Conservation (phyloP, 2,113 vertebrate species). For the Mastomys natalensis region DNA sequence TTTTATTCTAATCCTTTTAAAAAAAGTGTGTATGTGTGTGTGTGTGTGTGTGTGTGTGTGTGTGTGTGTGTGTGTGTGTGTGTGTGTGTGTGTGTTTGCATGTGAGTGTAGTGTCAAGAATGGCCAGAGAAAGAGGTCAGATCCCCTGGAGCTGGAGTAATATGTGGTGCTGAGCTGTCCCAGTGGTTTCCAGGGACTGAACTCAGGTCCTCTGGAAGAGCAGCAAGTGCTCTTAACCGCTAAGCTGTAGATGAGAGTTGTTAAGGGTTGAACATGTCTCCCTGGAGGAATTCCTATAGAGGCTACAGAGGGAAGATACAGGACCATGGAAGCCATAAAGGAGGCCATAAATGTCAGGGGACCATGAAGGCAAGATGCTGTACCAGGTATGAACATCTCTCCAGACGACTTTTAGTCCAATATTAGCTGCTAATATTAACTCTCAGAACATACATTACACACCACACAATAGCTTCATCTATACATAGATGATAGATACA, state of each 20-base stretch:
- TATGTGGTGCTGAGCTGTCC: neutral
- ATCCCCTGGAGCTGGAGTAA: neutral
- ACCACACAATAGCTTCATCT: neutral
- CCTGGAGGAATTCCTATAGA: neutral
- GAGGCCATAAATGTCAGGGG: neutral
- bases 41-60: neutral
- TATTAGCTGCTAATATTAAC: neutral
- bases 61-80: neutral
- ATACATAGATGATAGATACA: neutral
- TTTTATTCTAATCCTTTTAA: neutral
- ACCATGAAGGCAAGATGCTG: neutral
- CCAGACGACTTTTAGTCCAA: neutral
- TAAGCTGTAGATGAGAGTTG: neutral
- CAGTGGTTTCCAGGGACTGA: neutral
- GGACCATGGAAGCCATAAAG: neutral
- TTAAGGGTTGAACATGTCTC: neutral
- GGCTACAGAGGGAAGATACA: neutral
- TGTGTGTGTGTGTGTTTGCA: neutral
- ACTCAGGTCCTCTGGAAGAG: neutral
- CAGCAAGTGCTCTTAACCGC: neutral
- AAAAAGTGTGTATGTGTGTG: neutral
- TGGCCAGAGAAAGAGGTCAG: neutral
- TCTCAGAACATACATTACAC: neutral
- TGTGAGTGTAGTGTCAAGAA: neutral
- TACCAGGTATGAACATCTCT: neutral